Evolutionary conservation across 2,113 vertebrate genomes (phyloP).

Genomic region (Dasyprocta punctata): DNA sequence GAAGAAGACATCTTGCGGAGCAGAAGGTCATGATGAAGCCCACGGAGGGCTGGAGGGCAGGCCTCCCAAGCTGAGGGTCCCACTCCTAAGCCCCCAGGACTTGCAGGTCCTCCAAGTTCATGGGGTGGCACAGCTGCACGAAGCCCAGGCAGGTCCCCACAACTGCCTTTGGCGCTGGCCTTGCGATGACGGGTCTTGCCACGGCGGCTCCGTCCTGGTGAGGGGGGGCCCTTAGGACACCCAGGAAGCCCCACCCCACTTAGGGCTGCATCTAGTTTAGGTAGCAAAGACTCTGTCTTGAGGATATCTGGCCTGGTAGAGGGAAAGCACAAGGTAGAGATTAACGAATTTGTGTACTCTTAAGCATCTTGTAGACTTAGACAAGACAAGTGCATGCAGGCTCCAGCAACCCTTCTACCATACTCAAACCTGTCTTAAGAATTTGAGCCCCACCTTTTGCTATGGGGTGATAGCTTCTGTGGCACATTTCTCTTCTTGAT

Average conservation of each 20-base stretch:
- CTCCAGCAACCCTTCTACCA: not conserved
- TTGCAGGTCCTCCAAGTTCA: slow-evolving; percentile 83
- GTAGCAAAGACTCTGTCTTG: slow-evolving; percentile 94
- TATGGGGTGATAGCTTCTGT: slow-evolving; percentile 94
- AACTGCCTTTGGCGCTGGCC: slow-evolving; percentile 91
- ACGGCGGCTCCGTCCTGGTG: slow-evolving; percentile 92
- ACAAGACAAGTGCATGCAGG: not conserved
- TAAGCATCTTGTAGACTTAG: not conserved
- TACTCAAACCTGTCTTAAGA: not conserved
- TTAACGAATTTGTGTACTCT: not conserved
- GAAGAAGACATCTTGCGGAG: slow-evolving; percentile 94
- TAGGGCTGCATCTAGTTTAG: slow-evolving; percentile 94
- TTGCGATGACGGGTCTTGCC: slow-evolving; percentile 94
- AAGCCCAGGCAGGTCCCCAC: slow-evolving; percentile 91
- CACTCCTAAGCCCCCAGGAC: slow-evolving; percentile 66
- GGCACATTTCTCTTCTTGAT: slow-evolving; percentile 98
- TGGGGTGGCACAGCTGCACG: slow-evolving; percentile 86
- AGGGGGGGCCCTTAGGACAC: slow-evolving; percentile 94
- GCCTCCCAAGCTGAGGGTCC: slow-evolving; percentile 87
- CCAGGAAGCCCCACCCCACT: slow-evolving; percentile 94
- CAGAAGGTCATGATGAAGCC: slow-evolving; percentile 91
- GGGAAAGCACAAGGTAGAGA: slow-evolving; percentile 11
- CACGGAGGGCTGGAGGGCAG: slow-evolving; percentile 86
- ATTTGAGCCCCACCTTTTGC: slow-evolving; percentile 89
- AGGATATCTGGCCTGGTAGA: slow-evolving; percentile 93